Conservation (phyloP, 1,140 invertebrate species). For the Tenebrio molitor region DNA sequence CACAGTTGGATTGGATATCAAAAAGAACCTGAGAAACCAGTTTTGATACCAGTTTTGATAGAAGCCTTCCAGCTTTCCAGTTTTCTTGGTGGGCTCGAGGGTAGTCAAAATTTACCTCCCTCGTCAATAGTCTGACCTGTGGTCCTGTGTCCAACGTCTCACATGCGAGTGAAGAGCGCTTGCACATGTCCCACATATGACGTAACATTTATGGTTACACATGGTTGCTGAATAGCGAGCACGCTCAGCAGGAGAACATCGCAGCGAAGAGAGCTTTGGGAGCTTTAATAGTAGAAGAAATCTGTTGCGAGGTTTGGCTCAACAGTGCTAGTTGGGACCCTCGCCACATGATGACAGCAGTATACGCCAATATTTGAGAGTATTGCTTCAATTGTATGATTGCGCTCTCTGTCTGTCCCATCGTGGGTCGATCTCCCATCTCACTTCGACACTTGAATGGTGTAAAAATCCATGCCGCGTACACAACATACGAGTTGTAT, state of each 20-base stretch:
- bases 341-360: not conserved
- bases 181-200: slow-evolving; percentile 50
- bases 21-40: not conserved
- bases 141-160: slow-evolving; percentile 4
- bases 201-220: slow-evolving; percentile 62
- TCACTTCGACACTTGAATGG: slow-evolving; percentile 26
- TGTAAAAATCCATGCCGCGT: slow-evolving; percentile 21
- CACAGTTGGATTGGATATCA: no score
- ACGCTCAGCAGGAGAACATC: slow-evolving; percentile 54
- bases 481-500: slow-evolving; percentile 32
- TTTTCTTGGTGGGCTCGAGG: not conserved
- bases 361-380: no score
- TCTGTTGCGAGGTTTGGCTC: no score
- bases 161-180: slow-evolving; percentile 15
- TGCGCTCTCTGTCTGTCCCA: not conserved
- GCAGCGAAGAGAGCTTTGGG: slow-evolving; percentile 16
- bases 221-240: slow-evolving; percentile 63
- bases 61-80: no score
- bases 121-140: slow-evolving; percentile 16
- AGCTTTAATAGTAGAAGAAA: no score
- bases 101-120: slow-evolving; percentile 10
- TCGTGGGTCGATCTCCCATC: not conserved
- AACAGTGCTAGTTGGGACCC: no score
- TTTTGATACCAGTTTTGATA: no score
- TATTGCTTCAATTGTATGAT: not conserved